Base-by-base conservation (phyloP, 2,797 vertebrate species). In the Urophycis tenuis region DNA sequence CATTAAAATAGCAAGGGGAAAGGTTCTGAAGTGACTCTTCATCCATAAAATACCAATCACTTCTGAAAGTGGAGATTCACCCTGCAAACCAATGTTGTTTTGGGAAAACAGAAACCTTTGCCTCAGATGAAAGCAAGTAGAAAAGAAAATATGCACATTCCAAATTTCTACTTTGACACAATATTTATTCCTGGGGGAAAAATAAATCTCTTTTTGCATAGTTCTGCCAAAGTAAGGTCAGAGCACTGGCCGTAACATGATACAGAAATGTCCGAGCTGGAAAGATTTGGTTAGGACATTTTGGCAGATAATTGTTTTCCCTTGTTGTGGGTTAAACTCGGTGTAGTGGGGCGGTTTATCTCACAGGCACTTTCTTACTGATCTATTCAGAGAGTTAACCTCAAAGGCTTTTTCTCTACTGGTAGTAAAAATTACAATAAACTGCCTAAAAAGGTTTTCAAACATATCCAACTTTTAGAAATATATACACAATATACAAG, bases 1-100 rank as follows among this genome's bases (percentile, higher is more conserved):
- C 74, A 83, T 82, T 84, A 77, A 75, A 86, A 84, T 75, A 75
- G 76, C 53, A 5, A 45, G 78, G 25, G 17, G 25, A 81, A 81
- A 49, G 71, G 74, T 79, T 80, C 81, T 8, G 78, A 83, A 31
- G 72, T 33, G 31, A 77, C 75, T 74, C 35, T 75, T 76, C 31
- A 14, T 72, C 79, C 71, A 36, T n/a, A 71, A 80, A 74, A 79
- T 60, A 77, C 14, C 60, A 81, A 84, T 85, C 29, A 78, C 71
- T 33, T 60, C 71, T 73, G 73, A 67, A 72, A 72, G 71, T 32
- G 49, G 72, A 71, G 30, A 67, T 34, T 67, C 25, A 25, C 6
- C 10, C 7, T 35, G 34, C 34, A 30, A 3, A 64, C 35, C 19
- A 53, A 35, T 60, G 25, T 76, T 73, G 9, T 25, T 73, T 75